phyloP scores from a whole-genome alignment of 1,140 invertebrate species.

The Acromyrmex echinatior region DNA sequence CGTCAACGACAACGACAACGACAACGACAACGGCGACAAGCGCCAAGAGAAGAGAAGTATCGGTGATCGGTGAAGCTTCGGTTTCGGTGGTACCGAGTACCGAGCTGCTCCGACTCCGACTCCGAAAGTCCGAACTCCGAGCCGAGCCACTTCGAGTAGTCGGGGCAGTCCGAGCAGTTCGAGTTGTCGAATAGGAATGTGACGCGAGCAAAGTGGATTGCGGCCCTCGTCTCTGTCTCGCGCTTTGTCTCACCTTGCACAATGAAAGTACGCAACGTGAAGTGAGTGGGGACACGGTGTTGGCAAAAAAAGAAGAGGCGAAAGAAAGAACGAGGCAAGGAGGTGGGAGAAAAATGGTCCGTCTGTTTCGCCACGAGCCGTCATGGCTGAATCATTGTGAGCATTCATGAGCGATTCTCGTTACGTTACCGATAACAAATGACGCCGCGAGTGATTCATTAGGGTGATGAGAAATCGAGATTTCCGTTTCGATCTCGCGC shows the following conservation, averaged over 20 bases:
- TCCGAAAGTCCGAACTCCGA: too few relatives aligned
- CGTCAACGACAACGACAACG: too few relatives aligned
- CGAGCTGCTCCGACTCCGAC: background rate
- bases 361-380: slow-evolving; percentile 65
- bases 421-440: slow-evolving; percentile 73
- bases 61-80: slow-evolving; percentile 22
- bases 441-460: slow-evolving; percentile 72
- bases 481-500: background rate
- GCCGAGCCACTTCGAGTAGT: too few relatives aligned
- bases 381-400: slow-evolving; percentile 79
- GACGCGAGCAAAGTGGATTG: slow-evolving; percentile 24
- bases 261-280: slow-evolving; percentile 47
- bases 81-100: slow-evolving; percentile 8
- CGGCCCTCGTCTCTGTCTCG: slow-evolving; percentile 48
- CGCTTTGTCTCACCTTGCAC: slow-evolving; percentile 59
- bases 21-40: too few relatives aligned
- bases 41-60: background rate
- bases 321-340: slow-evolving; percentile 27
- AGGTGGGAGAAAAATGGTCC: slow-evolving; percentile 64
- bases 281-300: slow-evolving; percentile 53
- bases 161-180: too few relatives aligned
- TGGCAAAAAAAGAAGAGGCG: slow-evolving; percentile 20
- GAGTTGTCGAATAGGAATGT: slow-evolving; percentile 2
- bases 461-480: slow-evolving; percentile 43
- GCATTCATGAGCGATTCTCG: slow-evolving; percentile 53